phyloP scores from a whole-genome alignment of 2,797 vertebrate genomes.

The Halcyon chelicuti region DNA sequence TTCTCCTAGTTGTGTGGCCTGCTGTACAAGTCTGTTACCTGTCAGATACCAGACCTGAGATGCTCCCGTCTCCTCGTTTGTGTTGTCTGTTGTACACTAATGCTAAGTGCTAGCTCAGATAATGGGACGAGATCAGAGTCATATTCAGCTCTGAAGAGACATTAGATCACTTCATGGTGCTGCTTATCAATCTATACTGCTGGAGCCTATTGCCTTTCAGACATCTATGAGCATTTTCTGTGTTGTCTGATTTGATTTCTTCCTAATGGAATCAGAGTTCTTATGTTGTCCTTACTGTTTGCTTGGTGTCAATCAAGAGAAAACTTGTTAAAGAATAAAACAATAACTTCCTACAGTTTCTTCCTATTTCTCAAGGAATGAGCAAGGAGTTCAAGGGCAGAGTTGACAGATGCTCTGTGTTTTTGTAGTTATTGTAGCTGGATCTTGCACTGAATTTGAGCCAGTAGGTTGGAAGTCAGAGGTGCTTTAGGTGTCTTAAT shows the following conservation, averaged over 20 bases:
- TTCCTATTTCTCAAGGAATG: background rate
- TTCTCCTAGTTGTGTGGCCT: background rate
- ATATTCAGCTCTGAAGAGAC: background rate
- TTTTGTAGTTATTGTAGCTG: background rate
- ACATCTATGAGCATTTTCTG: background rate
- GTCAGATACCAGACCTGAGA: background rate
- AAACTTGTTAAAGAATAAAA: background rate
- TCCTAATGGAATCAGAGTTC: accelerated
- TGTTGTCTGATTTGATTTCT: background rate
- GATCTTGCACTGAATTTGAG: background rate
- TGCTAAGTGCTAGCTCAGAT: background rate
- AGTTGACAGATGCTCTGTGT: background rate
- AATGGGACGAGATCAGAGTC: background rate
- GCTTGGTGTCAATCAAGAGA: background rate
- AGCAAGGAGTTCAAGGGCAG: background rate
- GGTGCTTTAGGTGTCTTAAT: background rate
- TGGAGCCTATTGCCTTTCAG: background rate
- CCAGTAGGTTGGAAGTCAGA: background rate
- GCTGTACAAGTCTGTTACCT: background rate
- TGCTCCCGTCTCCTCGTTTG: background rate
- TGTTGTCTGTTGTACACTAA: background rate
- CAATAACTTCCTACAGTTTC: background rate
- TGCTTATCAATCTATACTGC: background rate
- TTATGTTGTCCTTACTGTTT: background rate
- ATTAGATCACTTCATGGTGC: background rate